Base-by-base conservation (phyloP, 2,888 invertebrate species). In the Parnassius apollo region DNA sequence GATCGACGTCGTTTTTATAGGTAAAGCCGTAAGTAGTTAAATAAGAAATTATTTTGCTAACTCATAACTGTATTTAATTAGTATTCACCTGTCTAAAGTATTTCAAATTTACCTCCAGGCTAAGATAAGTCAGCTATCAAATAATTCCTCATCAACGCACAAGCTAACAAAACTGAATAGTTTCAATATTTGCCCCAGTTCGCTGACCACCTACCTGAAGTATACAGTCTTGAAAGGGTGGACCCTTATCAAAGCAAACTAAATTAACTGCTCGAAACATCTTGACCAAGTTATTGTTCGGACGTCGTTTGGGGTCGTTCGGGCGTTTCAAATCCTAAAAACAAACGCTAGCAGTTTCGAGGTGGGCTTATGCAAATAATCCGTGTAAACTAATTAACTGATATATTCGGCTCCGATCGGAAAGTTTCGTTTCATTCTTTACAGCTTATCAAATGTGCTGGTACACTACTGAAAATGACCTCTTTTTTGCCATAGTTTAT, bases 161-260 rank as follows among this genome's bases (percentile, higher is more conserved):
- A 59, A 65, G 57, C 56, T 58, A 57, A 58, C 62, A 65, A 64
- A 67, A 67, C 71, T 75, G 56, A 66, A 80, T 76, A 80, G 79
- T 80, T 81, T 76, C 83, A 86, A 85, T 85, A 85, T 86, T 86
- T 85, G 85, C 77, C 75, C 75, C 71, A 75, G 72, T 72, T 66
- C 67, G 69, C 78, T 82, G 83, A 85, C 85, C 85, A 80, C 72
- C 78, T 81, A 84, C 85, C 88, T 89, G 89, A 82, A 82, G 61
- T 42, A 51, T 81, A 65, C 49, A 49, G 75, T 77, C 80, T 81
- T 81, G 75, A 77, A 81, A 78, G 86, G 83, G 74, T 69, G 69
- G 81, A 90, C 91, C 91, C 91, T 90, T 85, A 86, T 90, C 91
- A 91, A 85, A 81, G 81, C 78, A 86, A 88, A 89, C 86, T 87